Conservation (phyloP, 2,113 vertebrate species). For the Petromus typicus region DNA sequence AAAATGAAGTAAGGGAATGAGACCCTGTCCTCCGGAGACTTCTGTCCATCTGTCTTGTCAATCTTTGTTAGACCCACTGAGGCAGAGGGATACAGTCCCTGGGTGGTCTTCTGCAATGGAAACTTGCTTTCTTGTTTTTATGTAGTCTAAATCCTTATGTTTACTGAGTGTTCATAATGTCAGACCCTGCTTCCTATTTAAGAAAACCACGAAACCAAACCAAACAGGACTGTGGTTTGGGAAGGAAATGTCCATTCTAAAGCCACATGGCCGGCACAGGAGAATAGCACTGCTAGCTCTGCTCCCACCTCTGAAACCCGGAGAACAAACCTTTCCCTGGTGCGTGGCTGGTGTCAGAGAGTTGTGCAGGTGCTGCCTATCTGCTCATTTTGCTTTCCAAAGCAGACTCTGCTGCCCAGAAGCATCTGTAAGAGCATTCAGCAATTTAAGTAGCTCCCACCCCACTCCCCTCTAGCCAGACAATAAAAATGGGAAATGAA, state of each 20-base stretch:
- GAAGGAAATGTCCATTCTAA: conserved; percentile 38
- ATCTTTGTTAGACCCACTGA: background rate
- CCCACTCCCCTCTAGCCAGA: background rate
- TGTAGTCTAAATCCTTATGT: conserved; percentile 32
- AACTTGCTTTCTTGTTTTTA: conserved; percentile 29
- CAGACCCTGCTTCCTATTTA: conserved; percentile 51
- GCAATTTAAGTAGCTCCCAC: background rate
- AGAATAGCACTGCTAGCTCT: background rate
- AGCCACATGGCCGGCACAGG: background rate
- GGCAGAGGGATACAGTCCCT: background rate
- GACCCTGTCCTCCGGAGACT: background rate
- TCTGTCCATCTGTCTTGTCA: background rate
- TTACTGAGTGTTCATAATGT: conserved; percentile 26
- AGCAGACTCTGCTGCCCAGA: background rate
- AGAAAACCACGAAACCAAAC: conserved; percentile 65
- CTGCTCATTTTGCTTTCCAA: background rate
- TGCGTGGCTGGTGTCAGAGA: background rate
- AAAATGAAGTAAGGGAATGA: background rate
- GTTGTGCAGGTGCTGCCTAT: background rate
- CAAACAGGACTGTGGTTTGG: conserved; percentile 51
- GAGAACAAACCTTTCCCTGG: background rate
- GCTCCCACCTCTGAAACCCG: background rate
- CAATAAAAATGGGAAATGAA: background rate
- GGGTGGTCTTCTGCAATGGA: background rate
- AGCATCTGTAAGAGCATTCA: background rate